phyloP scores from a whole-genome alignment of 1,140 invertebrate species.

The Oedothorax gibbosus region DNA sequence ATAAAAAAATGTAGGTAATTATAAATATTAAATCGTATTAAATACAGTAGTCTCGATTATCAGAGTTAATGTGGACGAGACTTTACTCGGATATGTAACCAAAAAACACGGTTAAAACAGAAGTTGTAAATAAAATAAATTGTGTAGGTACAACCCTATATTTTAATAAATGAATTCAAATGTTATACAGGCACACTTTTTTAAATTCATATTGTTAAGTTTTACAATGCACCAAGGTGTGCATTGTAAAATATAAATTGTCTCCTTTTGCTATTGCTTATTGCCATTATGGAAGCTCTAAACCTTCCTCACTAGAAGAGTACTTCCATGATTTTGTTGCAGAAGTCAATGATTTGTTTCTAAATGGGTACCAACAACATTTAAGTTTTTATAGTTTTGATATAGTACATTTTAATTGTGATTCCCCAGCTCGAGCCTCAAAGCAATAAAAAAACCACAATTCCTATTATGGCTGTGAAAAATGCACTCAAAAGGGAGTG shows the following conservation, averaged over 20 bases:
- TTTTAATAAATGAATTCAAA: no score
- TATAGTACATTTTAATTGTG: neutral
- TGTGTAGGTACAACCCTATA: no score
- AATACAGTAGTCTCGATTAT: no score
- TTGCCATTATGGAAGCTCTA: neutral
- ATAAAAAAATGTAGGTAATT: no score
- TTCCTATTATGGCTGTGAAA: conserved; percentile 1
- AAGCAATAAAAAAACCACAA: neutral
- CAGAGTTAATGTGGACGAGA: no score
- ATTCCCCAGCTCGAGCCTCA: neutral
- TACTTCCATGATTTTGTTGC: neutral
- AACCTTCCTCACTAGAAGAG: neutral
- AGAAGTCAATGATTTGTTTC: neutral
- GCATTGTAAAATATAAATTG: neutral
- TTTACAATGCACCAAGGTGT: neutral
- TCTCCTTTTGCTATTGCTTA: neutral
- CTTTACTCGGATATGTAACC: no score
- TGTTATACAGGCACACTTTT: no score
- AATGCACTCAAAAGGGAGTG: conserved; percentile 2
- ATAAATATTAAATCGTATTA: no score
- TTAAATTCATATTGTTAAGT: no score
- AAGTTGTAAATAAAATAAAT: no score
- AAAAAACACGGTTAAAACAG: no score
- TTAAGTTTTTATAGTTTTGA: neutral
- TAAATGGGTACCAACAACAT: neutral